Base-by-base conservation (phyloP, 2,797 vertebrate species). In the Cossypha dichroa region DNA sequence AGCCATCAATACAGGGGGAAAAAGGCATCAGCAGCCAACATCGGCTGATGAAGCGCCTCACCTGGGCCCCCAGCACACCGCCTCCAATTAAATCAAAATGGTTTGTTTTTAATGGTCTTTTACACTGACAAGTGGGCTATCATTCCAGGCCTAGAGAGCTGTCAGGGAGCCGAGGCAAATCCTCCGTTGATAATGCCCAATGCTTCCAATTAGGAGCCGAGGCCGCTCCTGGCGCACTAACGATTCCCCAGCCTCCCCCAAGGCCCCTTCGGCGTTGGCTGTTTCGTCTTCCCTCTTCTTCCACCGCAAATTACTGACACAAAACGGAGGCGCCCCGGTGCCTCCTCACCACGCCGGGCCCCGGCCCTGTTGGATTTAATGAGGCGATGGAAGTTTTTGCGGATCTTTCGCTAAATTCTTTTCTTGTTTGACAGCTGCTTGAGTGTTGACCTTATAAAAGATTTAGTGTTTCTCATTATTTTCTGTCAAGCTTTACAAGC, bases 91-190 rank as follows among this genome's bases (percentile, higher is more conserved):
- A 99, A 99, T 99, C 99, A 99, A 99, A 99, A 99, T 98, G 99
- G 99, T 99, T 99, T 99, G 99, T 99, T 99, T 99, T 99, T 99
- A 99, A 99, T 99, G 99, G 99, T 99, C 99, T 99, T 99, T 99
- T 99, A 99, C 99, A 98, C 99, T 99, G 99, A 99, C 99, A 99
- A 99, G 99, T 99, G 99, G 99, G 98, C 99, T 98, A 99, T 99
- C 99, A 99, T 99, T 99, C 98, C 98, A 98, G 99, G 98, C 99
- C 98, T 98, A 98, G 98, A 89, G 98, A 99, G 99, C 99, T 99
- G 99, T 99, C 99, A 99, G 99, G 84, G 98, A 99, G 98, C 98
- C 94, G 98, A 98, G 98, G 99, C 99, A 99, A 99, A 99, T 98
- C 98, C 99, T 99, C 98, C 97, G 99, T 98, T 99, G 99, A 99